Percentiles rank a stretch among this genome's conserved stretches.
Conservation (phyloP, 2,797 vertebrate species). For the Chromobotia macracanthus region DNA sequence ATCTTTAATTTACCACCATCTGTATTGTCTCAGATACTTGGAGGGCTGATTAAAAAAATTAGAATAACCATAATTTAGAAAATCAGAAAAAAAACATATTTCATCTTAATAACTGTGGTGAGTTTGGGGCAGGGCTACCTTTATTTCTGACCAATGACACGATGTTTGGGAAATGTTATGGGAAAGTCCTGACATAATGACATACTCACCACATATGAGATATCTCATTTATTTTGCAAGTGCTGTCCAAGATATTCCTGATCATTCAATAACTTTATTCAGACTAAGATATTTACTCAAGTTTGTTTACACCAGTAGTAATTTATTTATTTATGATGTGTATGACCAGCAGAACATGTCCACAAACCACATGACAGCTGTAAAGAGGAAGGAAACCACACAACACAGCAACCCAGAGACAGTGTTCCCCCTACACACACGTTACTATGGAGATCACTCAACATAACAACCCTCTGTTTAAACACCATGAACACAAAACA, state of each 20-base stretch:
- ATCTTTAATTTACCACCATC: conserved; percentile 75
- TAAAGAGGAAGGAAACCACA: conserved; percentile 53
- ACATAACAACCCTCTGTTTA: conserved; percentile 46
- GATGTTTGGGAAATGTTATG: background rate
- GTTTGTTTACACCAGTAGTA: background rate
- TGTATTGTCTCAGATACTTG: conserved; percentile 56
- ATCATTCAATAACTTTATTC: background rate
- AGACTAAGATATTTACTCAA: conserved; percentile 13
- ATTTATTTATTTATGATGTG: background rate
- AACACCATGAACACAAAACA: conserved; percentile 18
- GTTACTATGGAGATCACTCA: conserved; percentile 57
- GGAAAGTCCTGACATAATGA: too few species aligned
- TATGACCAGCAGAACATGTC: conserved; percentile 23
- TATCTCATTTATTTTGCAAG: background rate
- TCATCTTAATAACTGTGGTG: background rate
- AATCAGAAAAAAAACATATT: too few species aligned
- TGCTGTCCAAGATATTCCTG: background rate
- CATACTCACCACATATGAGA: background rate
- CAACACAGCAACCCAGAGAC: conserved; percentile 6
- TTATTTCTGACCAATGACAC: background rate
- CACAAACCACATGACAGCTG: conserved; percentile 39
- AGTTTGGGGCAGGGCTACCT: background rate
- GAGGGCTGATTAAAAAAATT: background rate
- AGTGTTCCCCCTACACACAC: conserved; percentile 14
- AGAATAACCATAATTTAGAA: too few species aligned